Conservation (phyloP, 2,113 vertebrate genomes). For the Electrona antarctica region DNA sequence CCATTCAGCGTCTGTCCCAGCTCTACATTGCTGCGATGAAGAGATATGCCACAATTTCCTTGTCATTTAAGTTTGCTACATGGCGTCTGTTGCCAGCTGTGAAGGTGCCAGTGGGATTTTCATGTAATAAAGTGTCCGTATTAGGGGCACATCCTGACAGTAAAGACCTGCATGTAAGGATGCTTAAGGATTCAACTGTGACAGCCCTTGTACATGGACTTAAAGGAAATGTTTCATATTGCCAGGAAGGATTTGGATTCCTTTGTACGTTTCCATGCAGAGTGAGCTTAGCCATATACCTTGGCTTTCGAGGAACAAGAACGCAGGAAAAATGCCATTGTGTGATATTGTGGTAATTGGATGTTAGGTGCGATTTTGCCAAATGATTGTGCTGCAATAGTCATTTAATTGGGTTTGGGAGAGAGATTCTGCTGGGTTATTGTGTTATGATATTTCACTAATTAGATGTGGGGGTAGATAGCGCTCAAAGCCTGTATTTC, state of each 20-base stretch:
- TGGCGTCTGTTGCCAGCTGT: constrained; percentile 48
- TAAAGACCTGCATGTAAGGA: constrained; percentile 48
- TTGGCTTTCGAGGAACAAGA: constrained; percentile 26
- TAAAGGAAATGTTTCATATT: constrained; percentile 13
- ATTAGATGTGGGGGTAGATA: constrained; percentile 59
- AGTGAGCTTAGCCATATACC: neutral
- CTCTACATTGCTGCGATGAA: constrained; percentile 20
- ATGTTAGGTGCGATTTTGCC: constrained; percentile 64
- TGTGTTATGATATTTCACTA: constrained; percentile 67
- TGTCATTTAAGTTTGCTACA: constrained; percentile 36
- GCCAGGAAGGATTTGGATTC: constrained; percentile 27
- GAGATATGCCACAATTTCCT: constrained; percentile 39
- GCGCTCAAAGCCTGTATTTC: constrained; percentile 45
- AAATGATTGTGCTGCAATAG: constrained; percentile 57
- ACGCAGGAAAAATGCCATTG: constrained; percentile 30
- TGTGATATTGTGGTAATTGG: constrained; percentile 46
- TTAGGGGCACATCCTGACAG: constrained; percentile 53
- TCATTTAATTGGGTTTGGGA: constrained; percentile 66
- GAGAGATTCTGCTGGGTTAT: constrained; percentile 57
- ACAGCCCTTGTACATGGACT: constrained; percentile 35
- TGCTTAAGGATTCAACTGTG: constrained; percentile 19
- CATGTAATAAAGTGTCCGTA: constrained; percentile 53
- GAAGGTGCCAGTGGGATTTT: constrained; percentile 49
- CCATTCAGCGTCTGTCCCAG: constrained; percentile 30
- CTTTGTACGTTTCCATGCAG: constrained; percentile 27